Evolutionary conservation across 2,888 invertebrate species (phyloP).

Genomic region (Hedya salicella): DNA sequence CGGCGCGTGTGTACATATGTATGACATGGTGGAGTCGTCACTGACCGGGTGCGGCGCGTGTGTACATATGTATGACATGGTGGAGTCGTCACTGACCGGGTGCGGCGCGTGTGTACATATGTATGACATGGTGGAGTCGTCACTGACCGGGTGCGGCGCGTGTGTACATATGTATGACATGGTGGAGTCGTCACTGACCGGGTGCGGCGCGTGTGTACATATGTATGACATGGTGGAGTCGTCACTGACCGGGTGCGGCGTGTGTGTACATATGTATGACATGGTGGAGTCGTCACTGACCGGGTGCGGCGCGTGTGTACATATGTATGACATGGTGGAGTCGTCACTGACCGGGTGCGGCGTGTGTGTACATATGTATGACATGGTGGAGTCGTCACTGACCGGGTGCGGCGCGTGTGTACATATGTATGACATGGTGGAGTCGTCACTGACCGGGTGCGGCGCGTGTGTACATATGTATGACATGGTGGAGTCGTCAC

Average conservation of each 20-base stretch:
- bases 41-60: conserved; percentile 53
- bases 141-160: conserved; percentile 51
- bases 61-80: too few species aligned
- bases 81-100: conserved; percentile 35
- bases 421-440: too few species aligned
- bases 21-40: too few species aligned
- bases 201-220: conserved; percentile 57
- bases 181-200: conserved; percentile 33
- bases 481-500: too few species aligned
- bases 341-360: conserved; percentile 47
- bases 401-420: conserved; percentile 55
- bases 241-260: conserved; percentile 48
- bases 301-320: conserved; percentile 56
- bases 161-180: too few species aligned
- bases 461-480: conserved; percentile 59
- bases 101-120: conserved; percentile 58
- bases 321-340: too few species aligned
- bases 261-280: too few species aligned
- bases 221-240: too few species aligned
- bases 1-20: conserved; percentile 58
- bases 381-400: too few species aligned
- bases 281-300: too few species aligned
- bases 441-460: conserved; percentile 45
- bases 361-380: too few species aligned
- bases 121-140: too few species aligned